Percentiles rank a stretch among this genome's conserved stretches.
phyloP scores from a whole-genome alignment of 2,113 vertebrate genomes.

The Trichomycterus rosablanca region DNA sequence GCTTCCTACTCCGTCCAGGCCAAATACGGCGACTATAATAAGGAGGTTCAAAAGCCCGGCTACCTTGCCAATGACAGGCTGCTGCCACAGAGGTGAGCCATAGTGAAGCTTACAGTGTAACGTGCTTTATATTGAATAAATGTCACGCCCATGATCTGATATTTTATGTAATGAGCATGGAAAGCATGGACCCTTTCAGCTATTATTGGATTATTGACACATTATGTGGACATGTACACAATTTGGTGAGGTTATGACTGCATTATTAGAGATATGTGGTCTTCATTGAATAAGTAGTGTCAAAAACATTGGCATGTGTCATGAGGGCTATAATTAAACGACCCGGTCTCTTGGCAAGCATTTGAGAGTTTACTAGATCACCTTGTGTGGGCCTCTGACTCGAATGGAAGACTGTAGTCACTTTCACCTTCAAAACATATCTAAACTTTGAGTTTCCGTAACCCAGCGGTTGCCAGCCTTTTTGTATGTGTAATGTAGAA shows the following conservation, averaged over 20 bases:
- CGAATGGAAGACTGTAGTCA: background rate
- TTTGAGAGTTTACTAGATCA: slow-evolving; percentile 3
- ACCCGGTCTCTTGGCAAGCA: slow-evolving; percentile 3
- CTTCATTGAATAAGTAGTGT: slow-evolving; percentile 12
- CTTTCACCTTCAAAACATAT: background rate
- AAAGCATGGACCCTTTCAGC: no score
- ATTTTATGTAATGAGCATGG: no score
- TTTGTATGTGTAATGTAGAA: no score
- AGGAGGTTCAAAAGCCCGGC: slow-evolving; percentile 86
- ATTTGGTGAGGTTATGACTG: no score
- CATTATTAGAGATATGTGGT: background rate
- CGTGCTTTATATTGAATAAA: no score
- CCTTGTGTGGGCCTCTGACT: slow-evolving; percentile 16
- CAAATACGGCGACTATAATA: slow-evolving; percentile 90
- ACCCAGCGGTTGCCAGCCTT: no score
- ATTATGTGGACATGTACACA: no score
- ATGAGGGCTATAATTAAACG: slow-evolving; percentile 32
- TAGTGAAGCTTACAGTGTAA: no score
- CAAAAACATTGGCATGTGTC: slow-evolving; percentile 11
- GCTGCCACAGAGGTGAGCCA: slow-evolving; percentile 86
- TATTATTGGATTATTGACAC: no score
- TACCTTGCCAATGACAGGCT: slow-evolving; percentile 91
- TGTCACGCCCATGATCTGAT: no score
- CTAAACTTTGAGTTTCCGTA: no score
- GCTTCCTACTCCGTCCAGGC: slow-evolving; percentile 94